Conservation (phyloP, 2,113 vertebrate species). For the Muntiacus muntjak region DNA sequence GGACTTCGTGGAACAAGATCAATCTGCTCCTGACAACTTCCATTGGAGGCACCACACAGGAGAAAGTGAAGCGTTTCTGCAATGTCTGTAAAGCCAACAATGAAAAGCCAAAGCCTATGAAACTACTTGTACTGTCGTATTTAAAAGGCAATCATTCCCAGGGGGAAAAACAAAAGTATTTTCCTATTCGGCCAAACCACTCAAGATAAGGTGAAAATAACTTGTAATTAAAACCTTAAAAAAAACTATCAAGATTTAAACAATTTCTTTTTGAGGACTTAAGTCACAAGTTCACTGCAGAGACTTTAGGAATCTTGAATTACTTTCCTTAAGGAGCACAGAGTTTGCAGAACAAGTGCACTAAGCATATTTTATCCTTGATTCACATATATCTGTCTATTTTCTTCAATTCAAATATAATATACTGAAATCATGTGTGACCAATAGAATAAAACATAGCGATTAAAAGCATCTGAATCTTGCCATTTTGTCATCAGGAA, state of each 20-base stretch:
- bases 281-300: not conserved
- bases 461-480: not conserved
- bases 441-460: not conserved
- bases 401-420: not conserved
- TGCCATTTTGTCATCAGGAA: not conserved
- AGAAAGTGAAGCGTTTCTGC: constrained; percentile 98
- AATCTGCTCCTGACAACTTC: constrained; percentile 98
- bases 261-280: not conserved
- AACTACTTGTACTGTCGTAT: not conserved
- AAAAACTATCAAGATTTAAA: not conserved
- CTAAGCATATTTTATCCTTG: not conserved
- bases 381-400: not conserved
- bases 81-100: constrained; percentile 87
- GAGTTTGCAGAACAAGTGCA: not conserved
- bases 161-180: not conserved
- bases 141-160: not conserved
- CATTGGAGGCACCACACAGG: constrained; percentile 96
- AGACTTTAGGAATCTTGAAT: not conserved
- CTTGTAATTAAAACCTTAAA: not conserved
- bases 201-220: not conserved
- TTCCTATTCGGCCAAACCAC: not conserved
- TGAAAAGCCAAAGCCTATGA: constrained; percentile 30
- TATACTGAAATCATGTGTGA: not conserved
- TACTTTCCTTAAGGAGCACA: not conserved
- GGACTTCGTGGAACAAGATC: constrained; percentile 97